Base-by-base conservation (phyloP, 2,888 invertebrate genomes). In the Hirtodrosophila duncani region DNA sequence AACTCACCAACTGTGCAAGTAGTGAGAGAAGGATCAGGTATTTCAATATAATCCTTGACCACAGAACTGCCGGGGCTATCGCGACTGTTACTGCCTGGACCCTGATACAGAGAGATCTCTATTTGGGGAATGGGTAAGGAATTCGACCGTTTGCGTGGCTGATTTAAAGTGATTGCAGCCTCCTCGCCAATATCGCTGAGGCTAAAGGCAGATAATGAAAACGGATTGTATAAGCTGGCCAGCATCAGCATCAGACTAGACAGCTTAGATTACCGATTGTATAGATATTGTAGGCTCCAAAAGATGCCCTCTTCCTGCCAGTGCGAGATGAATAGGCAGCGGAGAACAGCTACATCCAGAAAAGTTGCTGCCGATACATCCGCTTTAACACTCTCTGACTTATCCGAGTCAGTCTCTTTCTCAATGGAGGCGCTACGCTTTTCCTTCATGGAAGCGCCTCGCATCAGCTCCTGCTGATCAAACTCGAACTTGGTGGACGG, bases 231-330 rank as follows among this genome's bases (percentile, higher is more conserved):
- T 7, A 11, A 3, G 2, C 1, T 18, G 7, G 1, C 8, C 9
- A 8, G 6, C 2, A 17, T 51, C 17, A 38, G 2, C 7, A n/a
- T 13, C 2, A 10, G 0, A 21, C 56, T 1, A 6, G 13, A 7
- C 8, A 20, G 2, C 1, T 42, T 2, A 18, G 63, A 63, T n/a
- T 80, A 95, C 96, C 96, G 91, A 83, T 96, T 95, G 78, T 94
- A 94, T 60, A 96, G 88, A 87, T 94, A 98, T 84, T 96, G 94
- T 18, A 99, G 88, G 8, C 97, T 97, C 99, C 99, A 99, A 85
- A 94, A 96, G 7, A 99, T 93, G 0, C 99, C 99, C 85, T 99
- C 98, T 84, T 99, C 98, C 83, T 96, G 94, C 99, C 99, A 99
- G 82, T 98, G 97, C 0, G 96, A 91, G 55, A 98, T 94, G 84